Evolutionary conservation across 2,113 vertebrate genomes (phyloP).

Genomic region (Polyodon spathula): DNA sequence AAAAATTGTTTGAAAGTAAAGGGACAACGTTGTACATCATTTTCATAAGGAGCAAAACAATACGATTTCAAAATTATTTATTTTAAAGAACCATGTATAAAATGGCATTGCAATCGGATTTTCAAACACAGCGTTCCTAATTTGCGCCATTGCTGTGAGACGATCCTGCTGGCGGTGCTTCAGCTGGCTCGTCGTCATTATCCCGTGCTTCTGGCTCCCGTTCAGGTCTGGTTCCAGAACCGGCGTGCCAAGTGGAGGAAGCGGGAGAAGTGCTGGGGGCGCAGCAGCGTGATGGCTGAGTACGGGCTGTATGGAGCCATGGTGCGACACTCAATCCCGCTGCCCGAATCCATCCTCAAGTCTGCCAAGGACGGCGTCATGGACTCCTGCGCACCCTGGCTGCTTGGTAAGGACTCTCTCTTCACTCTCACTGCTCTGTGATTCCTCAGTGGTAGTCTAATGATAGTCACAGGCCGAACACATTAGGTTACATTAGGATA

Average conservation of each 20-base stretch:
- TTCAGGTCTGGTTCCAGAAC: conserved; percentile 98
- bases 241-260: conserved; percentile 97
- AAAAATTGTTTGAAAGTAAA: too few relatives aligned
- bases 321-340: conserved; percentile 95
- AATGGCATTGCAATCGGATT: too few relatives aligned
- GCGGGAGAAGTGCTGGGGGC: conserved; percentile 96
- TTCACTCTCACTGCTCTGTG: background rate
- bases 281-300: conserved; percentile 97
- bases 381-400: conserved; percentile 97
- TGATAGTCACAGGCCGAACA: too few relatives aligned
- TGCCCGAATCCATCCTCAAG: conserved; percentile 96
- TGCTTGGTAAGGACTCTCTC: conserved; percentile 75
- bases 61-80: too few relatives aligned
- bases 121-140: too few relatives aligned
- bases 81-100: too few relatives aligned
- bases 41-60: too few relatives aligned
- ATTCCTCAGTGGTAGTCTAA: background rate
- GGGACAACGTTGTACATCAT: too few relatives aligned
- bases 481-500: too few relatives aligned
- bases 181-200: background rate
- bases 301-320: conserved; percentile 95
- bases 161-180: background rate
- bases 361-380: conserved; percentile 98
- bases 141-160: background rate
- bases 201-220: background rate